Base-by-base conservation (phyloP, 2,888 invertebrate species). In the Blomia tropicalis region DNA sequence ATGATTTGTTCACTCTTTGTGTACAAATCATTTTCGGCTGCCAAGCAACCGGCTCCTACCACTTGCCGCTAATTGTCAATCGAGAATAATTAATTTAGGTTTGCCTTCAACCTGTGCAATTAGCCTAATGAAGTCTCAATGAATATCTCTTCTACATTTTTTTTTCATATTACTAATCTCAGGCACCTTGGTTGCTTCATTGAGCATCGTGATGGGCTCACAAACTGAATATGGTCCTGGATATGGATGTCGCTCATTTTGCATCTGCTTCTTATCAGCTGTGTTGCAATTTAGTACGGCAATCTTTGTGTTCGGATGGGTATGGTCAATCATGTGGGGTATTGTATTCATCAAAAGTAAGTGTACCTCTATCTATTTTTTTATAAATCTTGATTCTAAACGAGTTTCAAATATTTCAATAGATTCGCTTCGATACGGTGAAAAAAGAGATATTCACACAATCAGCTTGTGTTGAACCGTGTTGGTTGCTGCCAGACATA, bases 251-350 rank as follows among this genome's bases (percentile, higher is more conserved):
- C 72, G 70, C 31, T 75, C 75, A 41, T 74, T 76, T 64, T 67
- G 69, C 19, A 69, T 73, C 41, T 75, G 75, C 67, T 64, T 76
- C 14, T 64, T 76, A 32, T 73, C 77, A 4, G 76, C 74, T 36
- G 66, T 76, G 36, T 71, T 77, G 11, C 77, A 77, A 71, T 71
- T 76, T 68, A 64, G 76, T 59, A 73, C 75, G 3, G 72, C 75
- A 56, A 72, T 76, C 32, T 66, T 77, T 53, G 72, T 78, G 11
- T 73, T 78, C 31, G 78, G 78, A 44, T 76, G 76, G 74, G 73
- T 78, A 36, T 78, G 78, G 78, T 75, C 75, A 63, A 74, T 77
- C 56, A 69, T 75, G 47, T 76, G 76, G 76, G 76, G 76, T 7
- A 73, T 76, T 69, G 72, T 73, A 65, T 75, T 76, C 69, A 72